Base-by-base conservation (phyloP, 23 tunicate species). In the Diplosoma virens region DNA sequence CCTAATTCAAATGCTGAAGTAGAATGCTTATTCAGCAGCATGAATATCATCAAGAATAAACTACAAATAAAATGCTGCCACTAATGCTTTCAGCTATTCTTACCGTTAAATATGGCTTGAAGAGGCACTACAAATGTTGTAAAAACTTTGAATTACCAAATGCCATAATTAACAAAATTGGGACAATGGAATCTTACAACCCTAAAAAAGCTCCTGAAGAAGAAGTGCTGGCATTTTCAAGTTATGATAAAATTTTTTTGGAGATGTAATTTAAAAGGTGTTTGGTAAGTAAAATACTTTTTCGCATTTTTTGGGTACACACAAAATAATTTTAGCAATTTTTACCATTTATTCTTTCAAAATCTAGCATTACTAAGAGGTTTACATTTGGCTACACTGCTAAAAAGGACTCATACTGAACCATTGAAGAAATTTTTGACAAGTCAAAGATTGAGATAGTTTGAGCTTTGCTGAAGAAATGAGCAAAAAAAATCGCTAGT, bases 11-110 rank as follows among this genome's bases (percentile, higher is more conserved):
- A 41, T 41, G 50, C 50, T 7, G 9, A 41, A 41, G 50, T 41
- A 41, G 50, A 41, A 41, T 14, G 50, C 50, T 41, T 41, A 41
- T 14, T 41, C 14, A 41, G 50, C 50, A 9, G 50, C 50, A 41
- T 41, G 50, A 41, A 41, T 41, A 41, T 9, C 50, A 9, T 9
- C 50, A 41, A 7, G 50, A 41, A 41, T 41, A 41, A 41, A 41
- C 14, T 41, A 41, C 50, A 41, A 41, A 41, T 41, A 41, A 41
- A 41, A 14, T 41, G 50, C 9, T 41, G 50, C 50, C 14, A 14
- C 50, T 14, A 41, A 41, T 17, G 17, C 83, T 69, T 32, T 79
- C 83, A 54, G 83, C 74, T 69, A 79, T 79, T 6, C 25, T 25
- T 32, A 71, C 77, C 47, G 58, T 58, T 58, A 58, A 58, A 58